Conservation (phyloP, 2,113 vertebrate genomes). For the Hemiprocne comata region DNA sequence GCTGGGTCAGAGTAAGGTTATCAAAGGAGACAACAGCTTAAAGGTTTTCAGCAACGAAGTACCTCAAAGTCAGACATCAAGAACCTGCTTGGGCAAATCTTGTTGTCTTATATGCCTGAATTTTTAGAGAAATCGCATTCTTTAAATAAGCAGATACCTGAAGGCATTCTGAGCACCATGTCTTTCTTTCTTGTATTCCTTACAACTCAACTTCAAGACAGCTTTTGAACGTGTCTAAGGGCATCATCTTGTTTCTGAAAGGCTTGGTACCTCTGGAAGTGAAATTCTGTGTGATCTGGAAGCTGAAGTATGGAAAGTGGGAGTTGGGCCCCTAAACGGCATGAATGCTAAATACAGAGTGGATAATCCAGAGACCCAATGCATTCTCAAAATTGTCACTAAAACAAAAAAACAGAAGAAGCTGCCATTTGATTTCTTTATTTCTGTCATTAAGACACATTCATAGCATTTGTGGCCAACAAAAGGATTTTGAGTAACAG, state of each 20-base stretch:
- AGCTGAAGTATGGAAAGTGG: background rate
- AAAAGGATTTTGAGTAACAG: background rate
- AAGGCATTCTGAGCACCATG: background rate
- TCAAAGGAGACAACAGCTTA: background rate
- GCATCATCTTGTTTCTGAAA: background rate
- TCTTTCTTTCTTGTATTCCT: background rate
- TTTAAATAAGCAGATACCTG: background rate
- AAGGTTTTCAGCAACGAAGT: background rate
- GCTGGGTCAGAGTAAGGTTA: background rate
- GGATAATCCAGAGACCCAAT: background rate
- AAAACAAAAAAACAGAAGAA: background rate
- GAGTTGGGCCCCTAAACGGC: background rate
- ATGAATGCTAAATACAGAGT: background rate
- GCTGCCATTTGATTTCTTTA: background rate
- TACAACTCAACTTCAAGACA: background rate
- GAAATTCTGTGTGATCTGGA: background rate
- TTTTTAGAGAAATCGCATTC: background rate
- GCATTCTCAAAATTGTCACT: background rate
- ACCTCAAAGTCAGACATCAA: background rate
- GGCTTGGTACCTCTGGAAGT: fast-evolving
- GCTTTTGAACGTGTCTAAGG: background rate
- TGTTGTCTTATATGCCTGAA: background rate
- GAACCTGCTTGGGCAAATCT: background rate
- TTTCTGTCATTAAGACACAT: background rate
- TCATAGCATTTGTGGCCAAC: background rate